A percentile compares a stretch with the other conserved stretches of the same genome.
Conservation (phyloP, 2,888 invertebrate genomes). For the Biston stratarius region DNA sequence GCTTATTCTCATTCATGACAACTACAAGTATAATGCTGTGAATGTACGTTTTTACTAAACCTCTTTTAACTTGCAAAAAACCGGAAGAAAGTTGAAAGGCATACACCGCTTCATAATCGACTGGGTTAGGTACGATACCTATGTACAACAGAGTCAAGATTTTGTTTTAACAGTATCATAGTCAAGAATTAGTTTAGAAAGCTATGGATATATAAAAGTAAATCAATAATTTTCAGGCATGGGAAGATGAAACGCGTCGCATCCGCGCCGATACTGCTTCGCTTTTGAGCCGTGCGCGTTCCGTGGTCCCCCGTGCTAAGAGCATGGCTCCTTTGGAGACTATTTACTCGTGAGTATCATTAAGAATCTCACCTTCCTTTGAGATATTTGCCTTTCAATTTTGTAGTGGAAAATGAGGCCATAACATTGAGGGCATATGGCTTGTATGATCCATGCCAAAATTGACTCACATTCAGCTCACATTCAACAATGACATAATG, state of each 20-base stretch:
- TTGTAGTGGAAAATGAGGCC: not conserved
- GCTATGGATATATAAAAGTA: slow-evolving; percentile 12
- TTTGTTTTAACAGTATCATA: too few species aligned
- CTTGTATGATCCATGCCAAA: slow-evolving; percentile 15
- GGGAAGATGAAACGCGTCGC: slow-evolving; percentile 93
- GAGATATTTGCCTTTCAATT: slow-evolving; percentile 6
- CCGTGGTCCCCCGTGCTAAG: slow-evolving; percentile 90
- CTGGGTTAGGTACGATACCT: too few species aligned
- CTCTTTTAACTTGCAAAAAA: too few species aligned
- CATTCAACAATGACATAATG: slow-evolving; percentile 19
- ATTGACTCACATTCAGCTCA: slow-evolving; percentile 20
- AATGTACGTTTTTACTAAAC: too few species aligned
- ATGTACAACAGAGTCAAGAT: not conserved
- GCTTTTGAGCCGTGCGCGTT: slow-evolving; percentile 91
- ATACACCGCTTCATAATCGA: too few species aligned
- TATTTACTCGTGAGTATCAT: slow-evolving; percentile 83
- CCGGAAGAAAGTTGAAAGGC: too few species aligned
- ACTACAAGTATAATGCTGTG: too few species aligned
- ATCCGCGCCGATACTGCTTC: slow-evolving; percentile 93
- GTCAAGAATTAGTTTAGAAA: not conserved
- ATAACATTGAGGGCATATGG: not conserved
- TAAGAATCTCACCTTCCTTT: not conserved
- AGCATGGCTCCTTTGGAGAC: slow-evolving; percentile 85
- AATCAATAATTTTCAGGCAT: slow-evolving; percentile 86
- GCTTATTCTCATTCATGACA: too few species aligned